These are phyloP conservation scores for Hanleya hanleyi DNA, from an alignment of 2,888 invertebrate genomes.

Conservation along the genomic window DNA sequence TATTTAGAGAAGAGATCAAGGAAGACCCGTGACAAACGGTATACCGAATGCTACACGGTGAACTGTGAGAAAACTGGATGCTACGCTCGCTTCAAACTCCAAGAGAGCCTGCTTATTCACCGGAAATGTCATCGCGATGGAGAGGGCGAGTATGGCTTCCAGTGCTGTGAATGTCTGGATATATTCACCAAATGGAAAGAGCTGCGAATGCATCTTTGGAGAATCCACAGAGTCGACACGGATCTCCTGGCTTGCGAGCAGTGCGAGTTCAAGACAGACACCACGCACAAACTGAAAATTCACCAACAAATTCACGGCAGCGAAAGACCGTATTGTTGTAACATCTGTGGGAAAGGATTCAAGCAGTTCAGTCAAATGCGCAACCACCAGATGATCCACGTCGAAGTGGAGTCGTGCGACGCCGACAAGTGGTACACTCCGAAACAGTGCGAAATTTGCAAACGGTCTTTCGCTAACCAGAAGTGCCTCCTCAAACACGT, in stretches of 20 bases:
- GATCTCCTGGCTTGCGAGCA: conserved; percentile 82
- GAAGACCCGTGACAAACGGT: conserved; percentile 1
- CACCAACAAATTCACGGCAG: conserved; percentile 81
- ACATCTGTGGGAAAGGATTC: conserved; percentile 83
- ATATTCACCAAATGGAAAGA: conserved; percentile 79
- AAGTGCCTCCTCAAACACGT: conserved; percentile 72
- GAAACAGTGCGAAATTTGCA: conserved; percentile 79
- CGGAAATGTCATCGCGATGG: conserved; percentile 77
- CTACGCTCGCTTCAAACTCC: conserved; percentile 75
- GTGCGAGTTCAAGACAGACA: conserved; percentile 71
- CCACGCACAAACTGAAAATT: conserved; percentile 79
- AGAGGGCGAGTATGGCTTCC: conserved; percentile 66
- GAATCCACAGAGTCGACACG: conserved; percentile 83
- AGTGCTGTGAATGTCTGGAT: conserved; percentile 81
- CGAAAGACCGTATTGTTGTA: conserved; percentile 67
- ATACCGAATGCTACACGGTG: conserved; percentile 33
- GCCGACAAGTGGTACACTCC: conserved; percentile 61
- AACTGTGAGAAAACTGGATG: conserved; percentile 49
- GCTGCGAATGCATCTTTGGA: conserved; percentile 82
- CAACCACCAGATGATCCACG: conserved; percentile 80
- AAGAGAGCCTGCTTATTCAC: conserved; percentile 80
- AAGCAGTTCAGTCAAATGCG: conserved; percentile 86
- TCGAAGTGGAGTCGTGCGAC: conserved; percentile 14
- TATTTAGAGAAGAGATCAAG: conserved; percentile 48
- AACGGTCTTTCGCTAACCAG: conserved; percentile 77